phyloP scores from a whole-genome alignment of 2,797 vertebrate genomes.

The Enteromius unitaeniatus region DNA sequence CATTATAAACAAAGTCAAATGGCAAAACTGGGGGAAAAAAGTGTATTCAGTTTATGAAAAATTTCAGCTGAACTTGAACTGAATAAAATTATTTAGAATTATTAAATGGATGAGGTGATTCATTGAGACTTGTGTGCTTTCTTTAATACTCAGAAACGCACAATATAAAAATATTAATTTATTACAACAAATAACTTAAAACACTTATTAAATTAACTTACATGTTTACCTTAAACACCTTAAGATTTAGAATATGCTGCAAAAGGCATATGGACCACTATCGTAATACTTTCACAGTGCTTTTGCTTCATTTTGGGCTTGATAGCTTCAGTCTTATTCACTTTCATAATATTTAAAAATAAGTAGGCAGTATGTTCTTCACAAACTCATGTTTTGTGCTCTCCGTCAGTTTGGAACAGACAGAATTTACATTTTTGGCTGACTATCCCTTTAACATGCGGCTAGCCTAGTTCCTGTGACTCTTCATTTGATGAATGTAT shows the following conservation, averaged over 20 bases:
- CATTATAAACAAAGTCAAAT: background rate
- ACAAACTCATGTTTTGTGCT: background rate
- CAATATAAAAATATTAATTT: too few species aligned
- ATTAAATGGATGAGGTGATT: background rate
- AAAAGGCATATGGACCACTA: background rate
- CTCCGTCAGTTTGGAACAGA: background rate
- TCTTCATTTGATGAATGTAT: slow-evolving; percentile 23
- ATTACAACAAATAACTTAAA: too few species aligned
- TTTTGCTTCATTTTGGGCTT: background rate
- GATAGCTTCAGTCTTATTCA: background rate
- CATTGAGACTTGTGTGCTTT: background rate
- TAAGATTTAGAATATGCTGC: too few species aligned
- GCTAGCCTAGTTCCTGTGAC: slow-evolving; percentile 2
- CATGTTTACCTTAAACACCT: too few species aligned
- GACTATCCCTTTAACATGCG: slow-evolving; percentile 4
- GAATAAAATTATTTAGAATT: background rate
- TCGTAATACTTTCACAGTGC: background rate
- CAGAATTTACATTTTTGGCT: background rate
- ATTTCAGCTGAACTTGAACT: background rate
- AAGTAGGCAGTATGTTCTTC: background rate
- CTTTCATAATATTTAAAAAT: background rate
- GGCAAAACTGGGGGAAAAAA: background rate
- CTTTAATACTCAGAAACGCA: too few species aligned
- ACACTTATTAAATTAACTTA: too few species aligned
- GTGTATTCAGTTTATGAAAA: background rate